A percentile compares a stretch with the other conserved stretches of the same genome.
These are phyloP conservation scores for Drosophila mauritiana DNA, from an alignment of 1,140 invertebrate genomes.

Conservation along the genomic window DNA sequence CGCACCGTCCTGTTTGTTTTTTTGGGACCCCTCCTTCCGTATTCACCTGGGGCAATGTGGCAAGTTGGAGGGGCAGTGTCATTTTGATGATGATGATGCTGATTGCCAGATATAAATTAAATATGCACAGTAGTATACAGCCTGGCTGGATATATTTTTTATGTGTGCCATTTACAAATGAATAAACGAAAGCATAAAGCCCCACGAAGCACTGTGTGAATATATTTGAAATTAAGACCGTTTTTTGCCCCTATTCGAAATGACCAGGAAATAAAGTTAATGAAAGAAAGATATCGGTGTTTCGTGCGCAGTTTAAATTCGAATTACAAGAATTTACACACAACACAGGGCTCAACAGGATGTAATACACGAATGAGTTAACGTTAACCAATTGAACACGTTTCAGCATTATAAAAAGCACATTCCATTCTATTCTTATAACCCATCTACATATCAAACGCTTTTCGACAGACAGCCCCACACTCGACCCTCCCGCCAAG, in stretches of 20 bases:
- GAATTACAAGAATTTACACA: slow-evolving; percentile 22
- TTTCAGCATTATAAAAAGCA: slow-evolving; percentile 15
- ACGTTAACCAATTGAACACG: background rate
- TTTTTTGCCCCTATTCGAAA: background rate
- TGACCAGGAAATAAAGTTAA: slow-evolving; percentile 41
- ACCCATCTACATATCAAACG: slow-evolving; percentile 23
- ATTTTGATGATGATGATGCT: slow-evolving; percentile 57
- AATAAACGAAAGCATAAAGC: slow-evolving; percentile 69
- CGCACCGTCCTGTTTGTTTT: slow-evolving; percentile 59
- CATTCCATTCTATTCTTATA: slow-evolving; percentile 49
- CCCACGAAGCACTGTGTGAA: slow-evolving; percentile 12
- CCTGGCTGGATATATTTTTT: slow-evolving; percentile 55
- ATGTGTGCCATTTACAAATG: slow-evolving; percentile 76
- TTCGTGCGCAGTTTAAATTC: slow-evolving; percentile 14
- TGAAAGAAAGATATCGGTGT: slow-evolving; percentile 33
- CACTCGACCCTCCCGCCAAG: slow-evolving; percentile 36
- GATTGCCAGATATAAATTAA: slow-evolving; percentile 80
- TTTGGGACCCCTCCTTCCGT: slow-evolving; percentile 48
- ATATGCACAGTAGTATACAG: slow-evolving; percentile 65
- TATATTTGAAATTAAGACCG: slow-evolving; percentile 35
- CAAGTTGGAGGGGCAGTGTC: slow-evolving; percentile 39
- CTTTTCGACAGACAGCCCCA: slow-evolving; percentile 2
- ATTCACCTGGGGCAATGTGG: slow-evolving; percentile 18
- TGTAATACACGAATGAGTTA: slow-evolving; percentile 15
- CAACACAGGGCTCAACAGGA: slow-evolving; percentile 20